A percentile compares a stretch with the other conserved stretches of the same genome.
Conservation (phyloP, 2,113 vertebrate species). For the Raja brachyura region DNA sequence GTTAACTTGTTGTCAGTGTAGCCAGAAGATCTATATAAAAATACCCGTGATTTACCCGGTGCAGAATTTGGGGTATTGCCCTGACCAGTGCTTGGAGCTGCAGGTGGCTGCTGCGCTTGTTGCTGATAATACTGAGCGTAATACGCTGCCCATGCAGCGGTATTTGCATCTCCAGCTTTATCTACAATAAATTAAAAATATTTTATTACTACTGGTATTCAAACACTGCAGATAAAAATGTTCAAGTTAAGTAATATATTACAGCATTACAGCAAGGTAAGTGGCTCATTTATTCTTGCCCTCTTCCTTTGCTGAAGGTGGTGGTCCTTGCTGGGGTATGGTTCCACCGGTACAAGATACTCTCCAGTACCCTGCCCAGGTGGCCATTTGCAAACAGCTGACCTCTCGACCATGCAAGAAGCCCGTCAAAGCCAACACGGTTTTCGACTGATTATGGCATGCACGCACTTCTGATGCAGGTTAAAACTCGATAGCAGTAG, state of each 20-base stretch:
- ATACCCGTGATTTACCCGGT: constrained; percentile 71
- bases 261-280: not conserved
- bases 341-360: constrained; percentile 1
- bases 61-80: constrained; percentile 82
- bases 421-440: not conserved
- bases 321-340: not conserved
- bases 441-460: not conserved
- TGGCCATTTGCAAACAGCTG: not conserved
- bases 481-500: not conserved
- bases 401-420: not conserved
- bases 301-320: not conserved
- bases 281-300: not conserved
- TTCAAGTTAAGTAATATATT: constrained; percentile 16
- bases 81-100: constrained; percentile 78
- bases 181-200: constrained; percentile 33
- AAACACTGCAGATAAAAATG: constrained; percentile 33
- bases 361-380: not conserved
- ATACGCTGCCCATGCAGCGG: constrained; percentile 96
- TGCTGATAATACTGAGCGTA: constrained; percentile 97
- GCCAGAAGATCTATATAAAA: constrained; percentile 32
- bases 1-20: constrained; percentile 17
- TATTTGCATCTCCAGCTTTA: constrained; percentile 72
- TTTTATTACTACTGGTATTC: not conserved
- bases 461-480: not conserved
- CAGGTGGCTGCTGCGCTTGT: constrained; percentile 83